These are phyloP conservation scores for Apodemus speciosus DNA, from an alignment of 2,113 vertebrate species.

Conservation along the genomic window DNA sequence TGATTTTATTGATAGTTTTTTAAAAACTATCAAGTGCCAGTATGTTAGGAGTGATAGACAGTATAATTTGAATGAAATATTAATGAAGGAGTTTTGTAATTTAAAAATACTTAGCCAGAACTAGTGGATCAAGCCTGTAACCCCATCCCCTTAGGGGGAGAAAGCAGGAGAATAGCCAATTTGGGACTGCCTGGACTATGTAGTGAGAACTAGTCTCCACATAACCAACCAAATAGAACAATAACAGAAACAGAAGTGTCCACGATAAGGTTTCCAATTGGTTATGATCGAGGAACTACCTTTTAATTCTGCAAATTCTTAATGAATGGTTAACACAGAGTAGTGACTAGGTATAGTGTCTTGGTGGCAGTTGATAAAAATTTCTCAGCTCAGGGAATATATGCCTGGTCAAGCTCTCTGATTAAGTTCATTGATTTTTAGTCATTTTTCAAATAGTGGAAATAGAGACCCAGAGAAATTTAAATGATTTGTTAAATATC, in stretches of 20 bases:
- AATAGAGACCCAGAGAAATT: constrained; percentile 35
- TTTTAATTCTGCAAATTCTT: background rate
- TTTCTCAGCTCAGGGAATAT: constrained; percentile 8
- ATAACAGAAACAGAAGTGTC: background rate
- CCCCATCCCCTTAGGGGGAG: background rate
- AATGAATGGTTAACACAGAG: background rate
- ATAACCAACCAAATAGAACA: background rate
- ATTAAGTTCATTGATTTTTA: background rate
- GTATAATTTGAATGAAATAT: background rate
- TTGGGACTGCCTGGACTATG: background rate
- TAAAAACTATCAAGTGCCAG: background rate
- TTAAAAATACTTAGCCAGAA: background rate
- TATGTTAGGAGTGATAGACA: background rate
- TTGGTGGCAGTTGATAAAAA: background rate
- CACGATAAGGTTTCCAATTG: background rate
- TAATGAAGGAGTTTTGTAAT: background rate
- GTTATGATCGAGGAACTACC: background rate
- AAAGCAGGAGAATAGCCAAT: background rate
- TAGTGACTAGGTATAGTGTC: constrained; percentile 12
- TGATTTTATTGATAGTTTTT: constrained; percentile 32
- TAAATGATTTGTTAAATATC: constrained; percentile 30
- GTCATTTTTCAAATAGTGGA: constrained; percentile 35
- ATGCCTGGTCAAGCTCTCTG: background rate
- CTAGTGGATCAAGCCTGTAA: background rate
- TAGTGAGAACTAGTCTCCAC: background rate